Evolutionary conservation across 2,797 vertebrate genomes (phyloP).

Genomic region (Hippocampus kuda): DNA sequence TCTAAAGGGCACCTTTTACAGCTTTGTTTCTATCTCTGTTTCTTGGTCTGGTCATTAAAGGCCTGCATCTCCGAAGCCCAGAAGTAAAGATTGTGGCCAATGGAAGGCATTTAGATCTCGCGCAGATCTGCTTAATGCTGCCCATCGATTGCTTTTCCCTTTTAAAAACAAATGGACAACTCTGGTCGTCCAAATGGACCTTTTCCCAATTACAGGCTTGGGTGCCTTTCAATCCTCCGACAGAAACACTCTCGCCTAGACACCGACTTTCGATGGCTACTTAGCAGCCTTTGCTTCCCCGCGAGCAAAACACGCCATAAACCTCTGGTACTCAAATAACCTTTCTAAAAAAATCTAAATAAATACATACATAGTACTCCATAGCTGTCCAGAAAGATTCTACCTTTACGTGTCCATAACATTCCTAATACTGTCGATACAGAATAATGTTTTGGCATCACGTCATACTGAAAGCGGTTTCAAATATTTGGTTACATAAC

Average conservation of each 20-base stretch:
- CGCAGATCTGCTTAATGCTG: slow-evolving; percentile 69
- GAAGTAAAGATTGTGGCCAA: slow-evolving; percentile 62
- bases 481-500: neutral
- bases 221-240: slow-evolving; percentile 59
- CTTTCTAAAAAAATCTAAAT: neutral
- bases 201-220: slow-evolving; percentile 69
- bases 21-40: slow-evolving; percentile 48
- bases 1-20: slow-evolving; percentile 52
- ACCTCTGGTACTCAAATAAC: neutral
- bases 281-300: slow-evolving; percentile 28
- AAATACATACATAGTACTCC: neutral
- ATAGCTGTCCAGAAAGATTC: neutral
- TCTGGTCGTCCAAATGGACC: slow-evolving; percentile 63
- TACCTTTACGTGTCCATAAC: neutral
- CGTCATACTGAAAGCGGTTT: neutral
- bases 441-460: neutral
- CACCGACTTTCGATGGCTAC: slow-evolving; percentile 41
- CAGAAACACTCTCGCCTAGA: slow-evolving; percentile 45
- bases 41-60: slow-evolving; percentile 61
- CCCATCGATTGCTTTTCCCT: slow-evolving; percentile 58
- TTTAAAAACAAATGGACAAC: slow-evolving; percentile 72
- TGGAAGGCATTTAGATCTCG: slow-evolving; percentile 71
- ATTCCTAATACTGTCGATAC: too few species aligned
- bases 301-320: neutral
- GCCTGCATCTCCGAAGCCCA: slow-evolving; percentile 63